Percentiles rank a stretch among this genome's conserved stretches.
Evolutionary conservation across 2,797 vertebrate species (phyloP).

Genomic region (Coilia nasus): DNA sequence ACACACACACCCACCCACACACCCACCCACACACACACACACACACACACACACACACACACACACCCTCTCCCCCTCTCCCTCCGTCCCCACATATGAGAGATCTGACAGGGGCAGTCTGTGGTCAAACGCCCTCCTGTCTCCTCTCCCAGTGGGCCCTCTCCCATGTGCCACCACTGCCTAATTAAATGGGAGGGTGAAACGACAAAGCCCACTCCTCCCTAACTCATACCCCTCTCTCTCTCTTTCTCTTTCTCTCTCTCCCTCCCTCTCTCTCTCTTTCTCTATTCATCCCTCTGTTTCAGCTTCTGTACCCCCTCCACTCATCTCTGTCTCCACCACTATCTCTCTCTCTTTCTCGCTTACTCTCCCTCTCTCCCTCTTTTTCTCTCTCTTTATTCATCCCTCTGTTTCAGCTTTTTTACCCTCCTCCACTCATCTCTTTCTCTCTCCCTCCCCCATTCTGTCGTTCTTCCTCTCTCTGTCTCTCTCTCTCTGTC

Average conservation of each 20-base stretch:
- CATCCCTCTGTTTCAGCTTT: no score
- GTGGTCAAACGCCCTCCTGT: background rate
- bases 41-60: no score
- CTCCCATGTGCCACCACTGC: conserved; percentile 73
- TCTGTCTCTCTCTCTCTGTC: background rate
- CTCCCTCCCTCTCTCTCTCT: conserved; percentile 58
- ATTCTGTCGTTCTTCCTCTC: no score
- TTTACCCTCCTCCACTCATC: no score
- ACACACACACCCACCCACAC: no score
- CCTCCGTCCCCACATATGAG: background rate
- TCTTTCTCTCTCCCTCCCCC: conserved; percentile 39
- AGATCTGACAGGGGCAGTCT: background rate
- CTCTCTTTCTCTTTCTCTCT: conserved; percentile 50
- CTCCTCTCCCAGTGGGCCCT: conserved; percentile 34
- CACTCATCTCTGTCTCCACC: no score
- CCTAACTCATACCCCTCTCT: conserved; percentile 56
- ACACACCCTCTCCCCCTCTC: no score
- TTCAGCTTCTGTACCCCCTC: no score
- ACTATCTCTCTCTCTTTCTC: no score
- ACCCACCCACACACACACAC: no score
- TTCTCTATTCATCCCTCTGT: background rate
- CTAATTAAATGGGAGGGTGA: conserved; percentile 79
- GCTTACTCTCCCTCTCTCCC: background rate
- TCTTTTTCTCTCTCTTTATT: no score
- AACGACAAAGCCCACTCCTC: conserved; percentile 71